Evolutionary conservation across 1,140 invertebrate species (phyloP), one percentile per base, ranked within the genome.

Genomic region (Bacillus rossius): DNA sequence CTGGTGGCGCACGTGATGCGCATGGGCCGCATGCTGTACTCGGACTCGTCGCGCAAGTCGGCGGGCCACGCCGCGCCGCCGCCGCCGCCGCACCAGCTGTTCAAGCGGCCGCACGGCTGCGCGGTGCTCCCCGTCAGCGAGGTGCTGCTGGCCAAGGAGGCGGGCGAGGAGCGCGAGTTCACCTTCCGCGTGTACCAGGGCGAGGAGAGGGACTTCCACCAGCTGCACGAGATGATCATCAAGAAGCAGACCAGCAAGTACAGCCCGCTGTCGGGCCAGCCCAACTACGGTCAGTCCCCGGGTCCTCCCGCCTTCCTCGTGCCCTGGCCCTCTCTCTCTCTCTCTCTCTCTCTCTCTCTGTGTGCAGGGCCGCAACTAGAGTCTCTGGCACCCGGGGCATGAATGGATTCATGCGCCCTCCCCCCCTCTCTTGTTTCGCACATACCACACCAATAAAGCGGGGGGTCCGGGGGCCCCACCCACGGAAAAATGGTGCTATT

Each of bases 171-270:
- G 65, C 81, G 80, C 49, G 85, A 91, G 67, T 85, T 85, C 64
- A 88, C 81, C 1, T 85, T 86, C 56, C 85, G 85, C 74, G 84
- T 94, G 0, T 92, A 85, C 64, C 88, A 90, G 76, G 85, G 85
- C 37, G 92, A 94, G 69, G 93, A 96, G 69, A 94, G 92, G 74
- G 92, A 96, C 67, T 95, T 92, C 64, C 85, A 90, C 71, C 87
- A 92, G 65, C 71, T 95, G 51, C 92, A 93, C 72, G 92, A 96
- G 65, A 83, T 91, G 65, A 82, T 96, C 8, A 92, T 95, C 59
- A 84, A 82, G 65, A 83, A 91, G 75, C 84, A 92, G 69, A 85
- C 77, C 16, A 87, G 84, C 63, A 94, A 94, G 72, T 93, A 85
- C 66, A 92, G 84, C 59, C 85, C 87, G 22, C 65, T 91, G 48